Base-by-base conservation (phyloP, 2,797 vertebrate genomes). In the Sphenodon punctatus region DNA sequence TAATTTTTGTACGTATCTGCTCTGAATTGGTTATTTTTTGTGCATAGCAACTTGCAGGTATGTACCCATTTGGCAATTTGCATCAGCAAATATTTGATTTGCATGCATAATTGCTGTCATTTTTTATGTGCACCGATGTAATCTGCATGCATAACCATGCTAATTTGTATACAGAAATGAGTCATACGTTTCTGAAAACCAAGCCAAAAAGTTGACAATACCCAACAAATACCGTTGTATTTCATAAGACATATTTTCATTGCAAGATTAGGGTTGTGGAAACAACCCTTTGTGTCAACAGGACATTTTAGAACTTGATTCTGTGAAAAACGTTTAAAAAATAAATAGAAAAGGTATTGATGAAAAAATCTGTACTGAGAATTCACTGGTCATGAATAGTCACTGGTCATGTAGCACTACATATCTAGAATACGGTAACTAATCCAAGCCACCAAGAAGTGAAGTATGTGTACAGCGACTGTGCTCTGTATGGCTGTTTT, bases 121-220 rank as follows among this genome's bases (percentile, higher is more conserved):
- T 88, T 86, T 82, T 82, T 91, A n/a, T 82, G 86, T 86, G 92
- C 80, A 86, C 86, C 14, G 4, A 73, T 89, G 89, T 89, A 92
- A 91, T 82, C 90, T 80, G n/a, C n/a, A n/a, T n/a, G n/a, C 85
- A 91, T 85, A 88, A 80, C 82, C 92, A 93, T 88, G 85, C 85
- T 85, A 82, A 93, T 89, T 90, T 82, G 74, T 69, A 15, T 17
- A 65, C 82, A 67, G 85, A 87, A 2, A 41, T 71, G 84, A 85
- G 85, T 83, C 88, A 82, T 80, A 67, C 66, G 86, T 60, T 77
- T 70, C 46, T 51, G 22, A 14, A 15, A 66, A 79, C 22, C 1
- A 1, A 61, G 76, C 81, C 75, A 88, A 81, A 69, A 85, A 78
- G 27, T 32, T 11, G 38, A 85, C 76, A 51, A 64, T 41, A 80